phyloP scores from a whole-genome alignment of 1,140 invertebrate species.

The Coptotermes formosanus region DNA sequence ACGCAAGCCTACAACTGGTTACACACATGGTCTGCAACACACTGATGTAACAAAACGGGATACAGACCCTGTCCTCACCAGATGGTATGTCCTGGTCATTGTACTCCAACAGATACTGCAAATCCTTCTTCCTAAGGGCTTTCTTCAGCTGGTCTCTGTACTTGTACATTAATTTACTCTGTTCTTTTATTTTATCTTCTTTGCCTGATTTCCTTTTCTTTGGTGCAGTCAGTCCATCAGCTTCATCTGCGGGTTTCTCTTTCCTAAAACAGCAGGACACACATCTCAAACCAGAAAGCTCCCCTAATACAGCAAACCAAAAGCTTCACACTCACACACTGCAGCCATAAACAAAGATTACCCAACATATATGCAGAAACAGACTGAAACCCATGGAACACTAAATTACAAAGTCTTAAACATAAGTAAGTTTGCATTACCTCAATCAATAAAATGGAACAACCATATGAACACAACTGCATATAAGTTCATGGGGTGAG shows the following conservation, averaged over 20 bases:
- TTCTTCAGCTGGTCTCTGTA: conserved; percentile 60
- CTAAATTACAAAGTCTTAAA: too few species aligned
- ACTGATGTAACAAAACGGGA: neutral
- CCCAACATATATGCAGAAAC: too few species aligned
- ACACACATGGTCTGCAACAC: conserved; percentile 30
- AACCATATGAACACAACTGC: too few species aligned
- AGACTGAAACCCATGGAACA: too few species aligned
- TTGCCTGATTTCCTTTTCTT: conserved; percentile 66
- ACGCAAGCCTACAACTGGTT: neutral
- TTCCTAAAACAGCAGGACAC: neutral
- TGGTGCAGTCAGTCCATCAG: conserved; percentile 53
- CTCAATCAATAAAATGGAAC: too few species aligned
- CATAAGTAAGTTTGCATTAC: too few species aligned
- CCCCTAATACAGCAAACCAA: too few species aligned
- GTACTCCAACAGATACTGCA: conserved; percentile 63
- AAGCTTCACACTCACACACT: too few species aligned
- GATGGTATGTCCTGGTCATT: conserved; percentile 70
- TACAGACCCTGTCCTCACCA: conserved; percentile 61
- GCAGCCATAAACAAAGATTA: too few species aligned
- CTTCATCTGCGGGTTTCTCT: conserved; percentile 38
- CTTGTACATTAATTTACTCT: conserved; percentile 53
- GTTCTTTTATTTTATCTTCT: conserved; percentile 24
- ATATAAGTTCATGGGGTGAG: too few species aligned
- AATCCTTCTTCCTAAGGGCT: conserved; percentile 53
- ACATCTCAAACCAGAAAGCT: neutral